Conservation (phyloP, 2,797 vertebrate genomes). For the Coracias cyanogaster region DNA sequence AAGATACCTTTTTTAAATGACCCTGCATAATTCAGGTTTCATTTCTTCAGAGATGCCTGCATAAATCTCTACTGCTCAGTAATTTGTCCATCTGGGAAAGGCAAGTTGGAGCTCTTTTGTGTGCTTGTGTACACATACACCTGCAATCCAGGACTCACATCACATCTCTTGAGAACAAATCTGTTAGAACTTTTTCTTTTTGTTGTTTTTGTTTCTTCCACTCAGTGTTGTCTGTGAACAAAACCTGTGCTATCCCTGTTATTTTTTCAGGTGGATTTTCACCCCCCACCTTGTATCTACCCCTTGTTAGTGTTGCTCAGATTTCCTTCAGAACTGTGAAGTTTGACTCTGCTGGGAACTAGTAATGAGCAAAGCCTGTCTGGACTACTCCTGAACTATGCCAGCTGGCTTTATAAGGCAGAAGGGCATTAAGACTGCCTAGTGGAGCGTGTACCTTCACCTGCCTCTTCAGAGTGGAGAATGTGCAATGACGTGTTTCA, state of each 20-base stretch:
- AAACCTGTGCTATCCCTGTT: neutral
- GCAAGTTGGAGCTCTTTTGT: neutral
- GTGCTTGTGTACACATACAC: neutral
- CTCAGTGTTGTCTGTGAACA: neutral
- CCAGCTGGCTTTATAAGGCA: neutral
- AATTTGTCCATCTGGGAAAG: neutral
- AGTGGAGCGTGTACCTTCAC: neutral
- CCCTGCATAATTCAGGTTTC: neutral
- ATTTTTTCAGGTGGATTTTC: neutral
- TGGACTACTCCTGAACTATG: neutral
- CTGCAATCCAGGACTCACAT: rapidly evolving
- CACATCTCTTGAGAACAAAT: rapidly evolving
- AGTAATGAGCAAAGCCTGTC: neutral
- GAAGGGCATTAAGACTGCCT: neutral
- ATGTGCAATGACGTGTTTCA: neutral
- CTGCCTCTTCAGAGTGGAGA: neutral
- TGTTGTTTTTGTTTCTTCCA: neutral
- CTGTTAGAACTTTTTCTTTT: neutral
- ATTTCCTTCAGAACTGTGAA: neutral
- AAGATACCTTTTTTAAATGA: neutral
- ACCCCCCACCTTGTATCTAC: neutral
- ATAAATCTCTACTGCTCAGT: neutral
- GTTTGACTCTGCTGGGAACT: neutral
- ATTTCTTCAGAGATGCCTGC: neutral
- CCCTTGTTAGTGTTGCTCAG: neutral